phyloP scores from a whole-genome alignment of 2,113 vertebrate genomes.

The Pluvianellus socialis region DNA sequence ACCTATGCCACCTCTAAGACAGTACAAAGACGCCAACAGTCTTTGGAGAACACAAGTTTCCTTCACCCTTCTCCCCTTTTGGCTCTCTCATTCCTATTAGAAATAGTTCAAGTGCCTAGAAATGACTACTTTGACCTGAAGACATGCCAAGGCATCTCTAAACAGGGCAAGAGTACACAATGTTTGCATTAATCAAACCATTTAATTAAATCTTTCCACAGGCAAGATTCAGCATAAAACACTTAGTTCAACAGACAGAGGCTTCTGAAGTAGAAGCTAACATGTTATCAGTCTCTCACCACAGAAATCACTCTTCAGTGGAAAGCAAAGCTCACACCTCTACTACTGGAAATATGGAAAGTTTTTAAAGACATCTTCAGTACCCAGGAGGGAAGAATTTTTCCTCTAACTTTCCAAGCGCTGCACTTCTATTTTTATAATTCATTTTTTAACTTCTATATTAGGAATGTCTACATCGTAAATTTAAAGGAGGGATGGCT shows the following conservation, averaged over 20 bases:
- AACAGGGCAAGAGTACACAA: conserved; percentile 10
- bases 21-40: background rate
- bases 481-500: background rate
- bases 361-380: conserved; percentile 23
- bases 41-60: conserved; percentile 15
- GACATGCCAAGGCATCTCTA: background rate
- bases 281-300: background rate
- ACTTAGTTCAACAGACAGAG: background rate
- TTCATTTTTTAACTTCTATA: background rate
- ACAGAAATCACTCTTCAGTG: conserved; percentile 32
- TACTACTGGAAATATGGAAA: background rate
- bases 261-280: background rate
- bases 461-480: background rate
- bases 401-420: conserved; percentile 6
- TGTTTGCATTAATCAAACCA: conserved; percentile 9
- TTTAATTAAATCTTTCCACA: background rate
- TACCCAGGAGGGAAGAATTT: background rate
- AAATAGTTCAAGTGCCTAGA: background rate
- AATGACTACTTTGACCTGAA: background rate
- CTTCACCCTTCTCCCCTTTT: background rate
- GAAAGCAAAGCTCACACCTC: conserved; percentile 50
- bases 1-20: background rate
- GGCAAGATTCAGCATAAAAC: background rate
- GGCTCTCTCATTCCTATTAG: background rate
- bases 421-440: conserved; percentile 21